Percentiles rank a stretch among this genome's conserved stretches.
Evolutionary conservation across 2,113 vertebrate genomes (phyloP).

Genomic region (Chaetorhynchus papuensis): DNA sequence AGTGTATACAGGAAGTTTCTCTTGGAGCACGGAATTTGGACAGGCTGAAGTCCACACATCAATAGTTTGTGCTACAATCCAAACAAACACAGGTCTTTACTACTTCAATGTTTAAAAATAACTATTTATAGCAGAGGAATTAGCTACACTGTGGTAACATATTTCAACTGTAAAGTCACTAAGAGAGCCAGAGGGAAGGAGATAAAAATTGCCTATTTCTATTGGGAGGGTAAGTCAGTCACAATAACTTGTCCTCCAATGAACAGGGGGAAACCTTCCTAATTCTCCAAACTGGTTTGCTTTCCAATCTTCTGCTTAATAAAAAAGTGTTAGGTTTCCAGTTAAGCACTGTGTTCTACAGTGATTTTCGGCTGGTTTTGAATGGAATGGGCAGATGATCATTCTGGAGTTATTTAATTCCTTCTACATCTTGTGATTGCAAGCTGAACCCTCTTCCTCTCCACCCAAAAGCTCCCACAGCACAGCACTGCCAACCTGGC

Average conservation of each 20-base stretch:
- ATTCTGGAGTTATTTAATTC: not conserved
- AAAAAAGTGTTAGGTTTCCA: not conserved
- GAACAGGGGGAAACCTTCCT: not conserved
- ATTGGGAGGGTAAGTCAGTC: not conserved
- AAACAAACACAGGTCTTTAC: not conserved
- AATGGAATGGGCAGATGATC: not conserved
- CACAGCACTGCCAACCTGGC: not conserved
- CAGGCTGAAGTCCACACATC: not conserved
- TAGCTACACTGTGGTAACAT: not conserved
- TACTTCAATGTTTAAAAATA: not conserved
- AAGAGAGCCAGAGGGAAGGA: not conserved
- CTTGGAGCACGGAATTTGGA: not conserved
- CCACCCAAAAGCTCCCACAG: not conserved
- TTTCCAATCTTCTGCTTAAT: not conserved
- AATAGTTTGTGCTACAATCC: not conserved
- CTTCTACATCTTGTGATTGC: not conserved
- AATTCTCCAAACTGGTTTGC: not conserved
- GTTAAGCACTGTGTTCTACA: not conserved
- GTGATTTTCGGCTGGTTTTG: not conserved
- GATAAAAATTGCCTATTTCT: not conserved
- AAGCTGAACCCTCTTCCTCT: not conserved
- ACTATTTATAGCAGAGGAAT: not conserved
- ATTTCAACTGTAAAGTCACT: not conserved
- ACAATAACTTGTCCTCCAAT: not conserved
- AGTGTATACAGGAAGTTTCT: not conserved